A percentile compares a stretch with the other conserved stretches of the same genome.
These are phyloP conservation scores for Linyphia triangularis DNA, from an alignment of 2,888 invertebrate genomes.

Conservation along the genomic window DNA sequence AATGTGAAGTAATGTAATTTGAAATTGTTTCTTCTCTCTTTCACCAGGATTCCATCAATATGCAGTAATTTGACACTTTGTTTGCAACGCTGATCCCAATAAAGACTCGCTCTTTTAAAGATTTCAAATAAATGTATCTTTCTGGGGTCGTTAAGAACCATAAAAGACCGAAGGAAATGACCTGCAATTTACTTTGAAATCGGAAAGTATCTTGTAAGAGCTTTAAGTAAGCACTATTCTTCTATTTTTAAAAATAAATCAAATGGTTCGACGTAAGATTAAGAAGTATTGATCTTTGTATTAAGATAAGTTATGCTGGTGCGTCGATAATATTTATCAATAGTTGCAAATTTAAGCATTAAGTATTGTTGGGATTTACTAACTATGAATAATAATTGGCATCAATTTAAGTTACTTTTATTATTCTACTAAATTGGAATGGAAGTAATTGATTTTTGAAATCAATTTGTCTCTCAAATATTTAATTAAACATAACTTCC, in stretches of 20 bases:
- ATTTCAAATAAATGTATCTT: constrained; percentile 36
- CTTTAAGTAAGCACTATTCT: constrained; percentile 10
- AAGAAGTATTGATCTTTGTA: not conserved
- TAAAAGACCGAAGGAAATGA: constrained; percentile 14
- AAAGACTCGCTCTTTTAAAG: not conserved
- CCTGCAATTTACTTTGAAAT: constrained; percentile 30
- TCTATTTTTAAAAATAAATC: constrained; percentile 2
- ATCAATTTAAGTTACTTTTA: too few species aligned
- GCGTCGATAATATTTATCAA: too few species aligned
- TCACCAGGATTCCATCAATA: not conserved
- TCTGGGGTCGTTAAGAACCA: constrained; percentile 22
- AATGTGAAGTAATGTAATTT: not conserved
- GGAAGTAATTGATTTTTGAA: too few species aligned
- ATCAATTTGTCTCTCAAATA: too few species aligned
- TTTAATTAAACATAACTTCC: too few species aligned
- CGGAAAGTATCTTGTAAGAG: constrained; percentile 16
- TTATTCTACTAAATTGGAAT: too few species aligned
- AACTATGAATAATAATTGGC: too few species aligned
- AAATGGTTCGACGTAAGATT: not conserved
- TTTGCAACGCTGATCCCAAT: constrained; percentile 16
- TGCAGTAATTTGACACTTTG: not conserved
- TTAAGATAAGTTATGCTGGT: not conserved
- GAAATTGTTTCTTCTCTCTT: not conserved
- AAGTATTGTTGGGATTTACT: too few species aligned
- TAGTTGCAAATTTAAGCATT: too few species aligned